These are phyloP conservation scores for Zelleria hepariella DNA, from an alignment of 2,888 invertebrate species.

Conservation along the genomic window DNA sequence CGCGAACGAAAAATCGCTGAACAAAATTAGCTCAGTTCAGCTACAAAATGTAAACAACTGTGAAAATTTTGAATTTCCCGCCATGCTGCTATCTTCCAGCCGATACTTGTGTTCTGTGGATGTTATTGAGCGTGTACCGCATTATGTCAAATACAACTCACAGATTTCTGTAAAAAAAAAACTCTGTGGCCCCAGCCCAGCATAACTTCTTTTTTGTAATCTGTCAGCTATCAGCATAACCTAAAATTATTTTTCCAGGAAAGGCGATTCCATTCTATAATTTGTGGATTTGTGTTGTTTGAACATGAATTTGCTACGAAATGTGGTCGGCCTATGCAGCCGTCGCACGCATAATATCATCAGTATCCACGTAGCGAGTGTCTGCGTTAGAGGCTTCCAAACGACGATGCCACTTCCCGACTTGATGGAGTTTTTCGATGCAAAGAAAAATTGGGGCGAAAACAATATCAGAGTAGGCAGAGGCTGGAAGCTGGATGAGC, in stretches of 20 bases:
- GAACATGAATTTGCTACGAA: conserved; percentile 6
- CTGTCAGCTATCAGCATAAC: background rate
- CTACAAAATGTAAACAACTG: too few relatives aligned
- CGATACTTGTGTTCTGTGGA: too few relatives aligned
- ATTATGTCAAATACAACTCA: background rate
- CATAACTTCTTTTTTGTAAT: too few relatives aligned
- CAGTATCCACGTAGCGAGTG: background rate
- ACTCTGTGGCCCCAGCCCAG: too few relatives aligned
- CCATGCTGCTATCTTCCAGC: too few relatives aligned
- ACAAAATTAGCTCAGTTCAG: too few relatives aligned
- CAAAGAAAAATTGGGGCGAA: conserved; percentile 86
- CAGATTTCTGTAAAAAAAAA: background rate
- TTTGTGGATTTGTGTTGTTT: too few relatives aligned
- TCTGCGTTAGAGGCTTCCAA: conserved; percentile 30
- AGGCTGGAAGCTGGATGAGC: conserved; percentile 90
- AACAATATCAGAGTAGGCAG: conserved; percentile 84
- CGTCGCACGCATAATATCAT: background rate
- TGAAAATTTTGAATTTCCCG: too few relatives aligned
- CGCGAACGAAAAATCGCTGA: too few relatives aligned
- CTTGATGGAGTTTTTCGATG: conserved; percentile 93
- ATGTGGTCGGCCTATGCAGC: conserved; percentile 2
- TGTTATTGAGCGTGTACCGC: too few relatives aligned
- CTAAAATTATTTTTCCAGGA: background rate
- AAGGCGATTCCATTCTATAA: background rate
- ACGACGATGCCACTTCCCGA: conserved; percentile 54